A percentile compares a stretch with the other conserved stretches of the same genome.
These are phyloP conservation scores for Euleptes europaea DNA, from an alignment of 2,113 vertebrate species.

Conservation along the genomic window DNA sequence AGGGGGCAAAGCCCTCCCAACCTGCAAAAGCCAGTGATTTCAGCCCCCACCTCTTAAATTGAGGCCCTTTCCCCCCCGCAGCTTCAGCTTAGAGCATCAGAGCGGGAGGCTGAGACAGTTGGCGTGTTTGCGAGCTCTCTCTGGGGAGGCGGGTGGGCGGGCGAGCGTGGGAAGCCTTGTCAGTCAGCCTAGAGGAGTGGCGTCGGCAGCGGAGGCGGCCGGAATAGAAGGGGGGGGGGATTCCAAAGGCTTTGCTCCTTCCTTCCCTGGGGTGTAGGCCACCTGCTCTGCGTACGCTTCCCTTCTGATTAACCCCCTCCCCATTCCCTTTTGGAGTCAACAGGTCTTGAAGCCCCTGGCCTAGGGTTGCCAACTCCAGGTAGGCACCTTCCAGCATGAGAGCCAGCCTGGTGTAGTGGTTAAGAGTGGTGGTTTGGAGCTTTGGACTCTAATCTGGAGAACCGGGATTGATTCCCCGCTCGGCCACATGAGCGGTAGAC, in stretches of 20 bases:
- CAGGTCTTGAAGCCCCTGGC: fast-evolving
- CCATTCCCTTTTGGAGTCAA: neutral
- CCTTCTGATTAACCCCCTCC: neutral
- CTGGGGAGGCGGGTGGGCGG: neutral
- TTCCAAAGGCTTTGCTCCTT: neutral
- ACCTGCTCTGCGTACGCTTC: neutral
- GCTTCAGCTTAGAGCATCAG: constrained; percentile 41
- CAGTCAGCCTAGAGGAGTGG: neutral
- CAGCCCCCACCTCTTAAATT: neutral
- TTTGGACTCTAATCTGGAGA: no score
- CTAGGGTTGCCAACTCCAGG: no score
- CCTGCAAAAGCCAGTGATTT: neutral
- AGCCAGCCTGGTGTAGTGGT: no score
- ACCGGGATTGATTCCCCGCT: no score
- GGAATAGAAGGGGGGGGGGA: neutral
- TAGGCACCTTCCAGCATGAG: no score
- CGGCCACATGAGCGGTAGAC: no score
- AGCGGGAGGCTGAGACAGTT: constrained; percentile 15
- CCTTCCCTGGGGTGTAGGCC: neutral
- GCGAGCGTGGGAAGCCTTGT: constrained; percentile 18
- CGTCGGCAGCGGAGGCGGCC: neutral
- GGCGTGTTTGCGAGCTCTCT: neutral
- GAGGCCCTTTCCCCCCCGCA: constrained; percentile 19
- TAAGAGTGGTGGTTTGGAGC: no score
- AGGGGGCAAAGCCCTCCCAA: neutral